Conservation (phyloP, 2,113 vertebrate genomes). For the Coreoperca whiteheadi region DNA sequence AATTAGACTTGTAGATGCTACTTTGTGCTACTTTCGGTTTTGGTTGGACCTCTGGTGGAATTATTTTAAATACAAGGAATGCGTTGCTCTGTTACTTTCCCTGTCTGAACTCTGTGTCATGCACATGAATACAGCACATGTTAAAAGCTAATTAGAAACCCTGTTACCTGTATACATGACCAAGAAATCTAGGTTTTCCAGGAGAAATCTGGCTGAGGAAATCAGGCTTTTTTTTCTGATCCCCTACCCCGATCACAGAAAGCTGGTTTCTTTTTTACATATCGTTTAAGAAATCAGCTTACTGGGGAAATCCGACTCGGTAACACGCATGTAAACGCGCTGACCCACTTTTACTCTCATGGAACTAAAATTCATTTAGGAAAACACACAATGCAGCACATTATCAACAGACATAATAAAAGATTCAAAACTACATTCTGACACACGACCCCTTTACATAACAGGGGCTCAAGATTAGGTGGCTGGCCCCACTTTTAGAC, state of each 20-base stretch:
- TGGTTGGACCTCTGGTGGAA: background rate
- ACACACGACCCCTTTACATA: background rate
- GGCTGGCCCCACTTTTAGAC: background rate
- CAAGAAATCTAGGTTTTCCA: background rate
- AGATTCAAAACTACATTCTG: background rate
- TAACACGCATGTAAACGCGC: background rate
- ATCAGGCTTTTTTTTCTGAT: background rate
- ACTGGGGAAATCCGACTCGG: background rate
- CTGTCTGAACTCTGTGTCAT: background rate
- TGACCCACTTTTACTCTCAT: too few species aligned
- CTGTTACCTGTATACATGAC: background rate
- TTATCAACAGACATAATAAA: background rate
- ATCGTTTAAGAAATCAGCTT: too few species aligned
- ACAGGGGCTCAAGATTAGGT: too few species aligned
- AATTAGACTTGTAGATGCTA: too few species aligned
- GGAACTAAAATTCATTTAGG: too few species aligned
- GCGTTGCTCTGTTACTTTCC: background rate
- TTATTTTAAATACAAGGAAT: background rate
- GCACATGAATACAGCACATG: background rate
- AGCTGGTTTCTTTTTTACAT: too few species aligned
- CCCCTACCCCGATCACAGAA: too few species aligned
- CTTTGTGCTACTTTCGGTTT: background rate
- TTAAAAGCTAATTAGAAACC: slow-evolving; percentile 1
- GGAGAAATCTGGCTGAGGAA: background rate
- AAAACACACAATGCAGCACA: background rate